phyloP scores from a whole-genome alignment of 1,140 invertebrate genomes.

The Drosophila kikkawai region DNA sequence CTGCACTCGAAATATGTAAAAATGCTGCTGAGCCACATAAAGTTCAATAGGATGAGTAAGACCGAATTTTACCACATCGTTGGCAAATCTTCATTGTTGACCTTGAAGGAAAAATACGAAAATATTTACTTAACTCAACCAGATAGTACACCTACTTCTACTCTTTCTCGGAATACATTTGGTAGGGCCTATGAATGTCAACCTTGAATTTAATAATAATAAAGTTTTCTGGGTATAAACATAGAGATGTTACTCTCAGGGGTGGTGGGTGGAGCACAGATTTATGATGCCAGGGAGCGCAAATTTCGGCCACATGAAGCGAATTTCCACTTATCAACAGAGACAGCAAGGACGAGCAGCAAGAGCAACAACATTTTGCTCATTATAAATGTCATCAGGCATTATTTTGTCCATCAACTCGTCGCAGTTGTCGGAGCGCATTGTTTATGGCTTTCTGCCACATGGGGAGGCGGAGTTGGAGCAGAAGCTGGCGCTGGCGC shows the following conservation, averaged over 20 bases:
- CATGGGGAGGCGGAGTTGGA: constrained; percentile 18
- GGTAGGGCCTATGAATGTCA: neutral
- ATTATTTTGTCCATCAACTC: constrained; percentile 76
- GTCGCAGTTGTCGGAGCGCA: constrained; percentile 51
- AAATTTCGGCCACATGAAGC: constrained; percentile 57
- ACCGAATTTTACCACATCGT: constrained; percentile 11
- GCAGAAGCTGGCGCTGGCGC: neutral
- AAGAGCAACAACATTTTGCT: constrained; percentile 57
- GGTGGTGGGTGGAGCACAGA: constrained; percentile 9
- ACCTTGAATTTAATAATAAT: constrained; percentile 6
- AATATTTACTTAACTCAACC: neutral
- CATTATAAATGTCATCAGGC: constrained; percentile 77
- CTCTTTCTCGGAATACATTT: neutral
- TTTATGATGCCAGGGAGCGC: constrained; percentile 49
- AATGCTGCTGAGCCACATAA: constrained; percentile 9
- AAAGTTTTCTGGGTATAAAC: neutral
- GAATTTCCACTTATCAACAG: constrained; percentile 48
- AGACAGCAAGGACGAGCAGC: constrained; percentile 6
- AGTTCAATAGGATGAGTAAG: constrained; percentile 1
- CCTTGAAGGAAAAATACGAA: constrained; percentile 12
- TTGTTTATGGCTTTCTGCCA: constrained; percentile 65
- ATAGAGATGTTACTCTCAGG: neutral
- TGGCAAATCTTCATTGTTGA: constrained; percentile 22
- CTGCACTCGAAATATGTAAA: constrained; percentile 8
- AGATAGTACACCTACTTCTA: neutral